Percentiles rank a stretch among this genome's conserved stretches.
These are phyloP conservation scores for Macrotis lagotis DNA, from an alignment of 2,113 vertebrate genomes.

Conservation along the genomic window DNA sequence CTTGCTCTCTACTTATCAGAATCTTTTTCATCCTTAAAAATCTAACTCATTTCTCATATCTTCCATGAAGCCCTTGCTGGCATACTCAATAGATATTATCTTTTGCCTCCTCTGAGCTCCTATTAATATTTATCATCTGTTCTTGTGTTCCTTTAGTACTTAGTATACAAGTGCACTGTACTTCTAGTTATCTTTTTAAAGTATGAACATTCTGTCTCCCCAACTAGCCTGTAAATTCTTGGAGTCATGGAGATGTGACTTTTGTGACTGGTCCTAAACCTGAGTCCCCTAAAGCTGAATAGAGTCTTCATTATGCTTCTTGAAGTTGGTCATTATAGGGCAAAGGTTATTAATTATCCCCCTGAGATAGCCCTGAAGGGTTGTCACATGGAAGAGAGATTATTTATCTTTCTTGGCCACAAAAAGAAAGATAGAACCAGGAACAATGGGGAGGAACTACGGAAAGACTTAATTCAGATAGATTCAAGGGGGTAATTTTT, in stretches of 20 bases:
- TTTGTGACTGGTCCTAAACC: background rate
- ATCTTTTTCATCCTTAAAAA: background rate
- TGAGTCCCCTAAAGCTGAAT: background rate
- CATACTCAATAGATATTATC: background rate
- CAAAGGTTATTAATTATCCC: background rate
- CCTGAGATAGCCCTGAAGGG: background rate
- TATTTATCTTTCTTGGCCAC: background rate
- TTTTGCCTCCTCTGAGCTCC: background rate
- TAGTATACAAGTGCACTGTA: background rate
- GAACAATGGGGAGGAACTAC: background rate
- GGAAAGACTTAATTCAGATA: background rate
- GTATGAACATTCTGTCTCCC: background rate
- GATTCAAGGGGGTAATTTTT: background rate
- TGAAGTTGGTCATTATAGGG: background rate
- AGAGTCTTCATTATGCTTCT: background rate
- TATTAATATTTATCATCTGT: background rate
- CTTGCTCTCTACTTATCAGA: background rate
- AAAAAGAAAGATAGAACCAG: background rate
- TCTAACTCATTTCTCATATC: background rate
- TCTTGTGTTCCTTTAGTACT: background rate
- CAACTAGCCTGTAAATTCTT: background rate
- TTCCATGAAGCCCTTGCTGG: background rate
- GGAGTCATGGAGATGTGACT: background rate
- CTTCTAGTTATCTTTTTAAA: too few species aligned
- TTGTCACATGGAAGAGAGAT: background rate